Conservation (phyloP, 2,113 vertebrate genomes). For the Odobenus rosmarus region DNA sequence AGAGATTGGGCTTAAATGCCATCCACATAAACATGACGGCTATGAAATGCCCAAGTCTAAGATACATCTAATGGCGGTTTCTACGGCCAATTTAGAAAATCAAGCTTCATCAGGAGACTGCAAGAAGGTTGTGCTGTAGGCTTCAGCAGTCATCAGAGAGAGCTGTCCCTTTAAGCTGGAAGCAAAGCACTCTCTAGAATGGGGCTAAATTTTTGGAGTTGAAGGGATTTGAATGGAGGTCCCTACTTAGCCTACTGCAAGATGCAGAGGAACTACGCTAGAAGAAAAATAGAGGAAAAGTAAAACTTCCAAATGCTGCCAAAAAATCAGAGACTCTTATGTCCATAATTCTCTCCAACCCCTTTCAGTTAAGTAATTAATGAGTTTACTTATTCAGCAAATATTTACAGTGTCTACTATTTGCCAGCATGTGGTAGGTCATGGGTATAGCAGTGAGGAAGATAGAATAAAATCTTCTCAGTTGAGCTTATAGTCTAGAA, state of each 20-base stretch:
- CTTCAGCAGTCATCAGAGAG: neutral
- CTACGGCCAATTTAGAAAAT: conserved; percentile 2
- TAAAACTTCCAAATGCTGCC: neutral
- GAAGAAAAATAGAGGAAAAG: neutral
- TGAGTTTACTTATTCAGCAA: neutral
- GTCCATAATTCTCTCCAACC: too few species aligned
- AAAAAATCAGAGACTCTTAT: neutral
- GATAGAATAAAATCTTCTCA: neutral
- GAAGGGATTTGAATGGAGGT: neutral
- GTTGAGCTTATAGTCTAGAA: neutral
- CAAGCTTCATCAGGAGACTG: neutral
- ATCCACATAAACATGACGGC: neutral
- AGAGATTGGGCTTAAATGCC: neutral
- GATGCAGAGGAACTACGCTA: neutral
- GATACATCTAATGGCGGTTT: neutral
- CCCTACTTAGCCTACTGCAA: neutral
- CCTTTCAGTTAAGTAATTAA: neutral
- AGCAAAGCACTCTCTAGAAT: neutral
- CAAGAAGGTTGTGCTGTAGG: neutral
- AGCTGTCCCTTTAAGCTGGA: neutral
- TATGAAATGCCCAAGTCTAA: neutral
- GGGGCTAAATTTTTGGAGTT: neutral
- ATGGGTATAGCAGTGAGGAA: neutral
- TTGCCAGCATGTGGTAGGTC: neutral
- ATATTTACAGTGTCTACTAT: neutral